These are phyloP conservation scores for Pollenia labialis DNA, from an alignment of 2,888 invertebrate genomes.

Conservation along the genomic window DNA sequence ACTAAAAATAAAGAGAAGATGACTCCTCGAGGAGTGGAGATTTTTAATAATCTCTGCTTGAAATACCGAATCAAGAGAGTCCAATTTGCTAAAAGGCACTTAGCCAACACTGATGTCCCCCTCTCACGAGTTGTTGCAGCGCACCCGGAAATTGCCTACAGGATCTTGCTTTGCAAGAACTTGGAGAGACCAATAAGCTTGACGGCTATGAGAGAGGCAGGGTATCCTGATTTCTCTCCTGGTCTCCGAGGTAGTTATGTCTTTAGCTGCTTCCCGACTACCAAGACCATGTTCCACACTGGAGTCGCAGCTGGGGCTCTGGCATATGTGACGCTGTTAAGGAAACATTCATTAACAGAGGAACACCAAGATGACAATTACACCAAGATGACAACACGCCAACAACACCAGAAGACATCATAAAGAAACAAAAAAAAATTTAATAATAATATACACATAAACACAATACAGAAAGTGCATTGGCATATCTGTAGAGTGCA, in stretches of 20 bases:
- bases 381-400: no score
- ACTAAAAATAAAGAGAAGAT: not conserved
- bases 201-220: not conserved
- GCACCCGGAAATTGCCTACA: not conserved
- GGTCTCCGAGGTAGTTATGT: constrained; percentile 1
- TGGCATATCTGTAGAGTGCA: no score
- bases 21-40: not conserved
- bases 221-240: not conserved
- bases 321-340: not conserved
- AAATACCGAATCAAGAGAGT: no score
- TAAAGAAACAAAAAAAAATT: no score
- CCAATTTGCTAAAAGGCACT: no score
- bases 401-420: no score
- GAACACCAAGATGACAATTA: no score
- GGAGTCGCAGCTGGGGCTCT: not conserved
- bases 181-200: not conserved
- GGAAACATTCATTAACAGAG: no score
- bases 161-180: not conserved
- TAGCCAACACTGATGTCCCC: no score
- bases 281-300: not conserved
- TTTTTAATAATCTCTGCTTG: no score
- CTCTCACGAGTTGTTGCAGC: not conserved
- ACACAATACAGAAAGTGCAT: no score
- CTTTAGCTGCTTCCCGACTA: not conserved
- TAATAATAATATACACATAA: no score